Evolutionary conservation across 2,113 vertebrate species (phyloP).

Genomic region (Sitta europaea): DNA sequence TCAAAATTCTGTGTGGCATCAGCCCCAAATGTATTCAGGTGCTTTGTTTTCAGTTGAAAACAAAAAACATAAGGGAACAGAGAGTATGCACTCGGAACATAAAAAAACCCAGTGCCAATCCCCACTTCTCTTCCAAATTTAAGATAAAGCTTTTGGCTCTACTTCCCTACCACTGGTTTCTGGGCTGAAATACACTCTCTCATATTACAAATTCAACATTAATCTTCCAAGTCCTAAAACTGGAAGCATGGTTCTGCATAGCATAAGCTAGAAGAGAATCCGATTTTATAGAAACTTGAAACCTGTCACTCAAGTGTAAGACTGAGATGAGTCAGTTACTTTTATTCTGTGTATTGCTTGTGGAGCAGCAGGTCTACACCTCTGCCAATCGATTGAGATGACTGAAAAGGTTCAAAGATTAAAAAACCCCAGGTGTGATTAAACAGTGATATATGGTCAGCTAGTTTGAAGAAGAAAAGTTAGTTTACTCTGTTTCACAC

Average conservation of each 20-base stretch:
- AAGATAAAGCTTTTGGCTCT: not conserved
- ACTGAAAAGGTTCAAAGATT: not conserved
- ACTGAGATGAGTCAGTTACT: not conserved
- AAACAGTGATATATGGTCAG: not conserved
- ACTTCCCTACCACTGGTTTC: not conserved
- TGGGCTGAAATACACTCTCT: not conserved
- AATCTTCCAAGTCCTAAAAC: not conserved
- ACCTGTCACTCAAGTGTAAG: not conserved
- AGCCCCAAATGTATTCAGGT: not conserved
- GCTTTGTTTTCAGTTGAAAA: not conserved
- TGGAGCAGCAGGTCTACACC: not conserved
- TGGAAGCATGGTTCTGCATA: not conserved
- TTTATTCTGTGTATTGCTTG: not conserved
- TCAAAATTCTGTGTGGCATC: not conserved
- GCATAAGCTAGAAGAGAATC: not conserved
- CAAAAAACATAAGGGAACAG: not conserved
- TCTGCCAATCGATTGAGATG: not conserved
- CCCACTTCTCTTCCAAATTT: not conserved
- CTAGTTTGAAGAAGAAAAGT: not conserved
- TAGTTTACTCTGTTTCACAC: not conserved
- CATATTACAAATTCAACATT: not conserved
- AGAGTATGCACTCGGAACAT: not conserved
- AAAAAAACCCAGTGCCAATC: not conserved
- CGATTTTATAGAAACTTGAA: not conserved
- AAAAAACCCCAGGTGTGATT: not conserved